A percentile compares a stretch with the other conserved stretches of the same genome.
These are phyloP conservation scores for Idaea biselata DNA, from an alignment of 2,888 invertebrate genomes.

Conservation along the genomic window DNA sequence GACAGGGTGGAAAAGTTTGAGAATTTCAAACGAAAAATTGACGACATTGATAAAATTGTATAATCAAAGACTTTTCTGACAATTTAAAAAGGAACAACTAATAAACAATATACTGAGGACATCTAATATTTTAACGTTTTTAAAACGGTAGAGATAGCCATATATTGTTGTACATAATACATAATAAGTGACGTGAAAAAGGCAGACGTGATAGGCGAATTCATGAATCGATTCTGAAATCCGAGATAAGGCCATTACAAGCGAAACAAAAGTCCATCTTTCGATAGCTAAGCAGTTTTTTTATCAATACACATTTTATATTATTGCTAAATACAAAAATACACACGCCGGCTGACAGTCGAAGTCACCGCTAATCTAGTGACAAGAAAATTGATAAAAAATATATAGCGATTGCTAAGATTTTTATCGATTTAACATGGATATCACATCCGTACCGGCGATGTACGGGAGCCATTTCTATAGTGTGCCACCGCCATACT, in stretches of 20 bases:
- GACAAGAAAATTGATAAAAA: slow-evolving; percentile 8
- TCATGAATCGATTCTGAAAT: neutral
- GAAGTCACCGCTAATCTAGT: neutral
- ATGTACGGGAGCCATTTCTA: slow-evolving; percentile 45
- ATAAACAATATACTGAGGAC: too few relatives aligned
- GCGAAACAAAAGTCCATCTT: slow-evolving; percentile 2
- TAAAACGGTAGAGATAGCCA: neutral
- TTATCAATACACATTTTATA: slow-evolving; percentile 4
- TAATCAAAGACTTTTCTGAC: too few relatives aligned
- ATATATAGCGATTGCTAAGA: slow-evolving; percentile 38
- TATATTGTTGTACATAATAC: too few relatives aligned
- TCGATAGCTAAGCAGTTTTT: neutral
- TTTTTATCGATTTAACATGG: slow-evolving; percentile 51
- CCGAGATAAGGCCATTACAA: neutral
- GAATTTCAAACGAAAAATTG: neutral
- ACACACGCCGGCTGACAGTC: neutral
- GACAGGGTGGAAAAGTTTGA: neutral
- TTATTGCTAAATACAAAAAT: slow-evolving; percentile 8
- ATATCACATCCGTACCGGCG: slow-evolving; percentile 50
- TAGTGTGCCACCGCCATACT: slow-evolving; percentile 55
- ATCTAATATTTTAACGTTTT: neutral
- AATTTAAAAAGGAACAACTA: too few relatives aligned
- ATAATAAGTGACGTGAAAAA: neutral
- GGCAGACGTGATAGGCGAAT: neutral
- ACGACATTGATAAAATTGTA: too few relatives aligned